Evolutionary conservation across 2,888 invertebrate species (phyloP).

Genomic region (Leptogaster cylindrica): DNA sequence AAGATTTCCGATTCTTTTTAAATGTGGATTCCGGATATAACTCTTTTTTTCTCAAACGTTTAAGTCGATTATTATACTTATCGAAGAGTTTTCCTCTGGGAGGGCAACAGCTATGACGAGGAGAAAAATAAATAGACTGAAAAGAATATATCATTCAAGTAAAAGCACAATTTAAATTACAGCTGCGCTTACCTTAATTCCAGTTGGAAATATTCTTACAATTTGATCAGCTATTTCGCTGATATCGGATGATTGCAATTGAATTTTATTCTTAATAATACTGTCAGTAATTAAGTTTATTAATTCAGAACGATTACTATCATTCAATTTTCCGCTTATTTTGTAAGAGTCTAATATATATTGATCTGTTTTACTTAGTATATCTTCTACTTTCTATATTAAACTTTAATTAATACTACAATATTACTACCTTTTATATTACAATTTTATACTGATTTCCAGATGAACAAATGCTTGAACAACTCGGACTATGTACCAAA

Average conservation of each 20-base stretch:
- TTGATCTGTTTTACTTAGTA: background rate
- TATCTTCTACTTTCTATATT: background rate
- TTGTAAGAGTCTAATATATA: background rate
- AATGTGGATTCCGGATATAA: background rate
- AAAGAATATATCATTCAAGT: background rate
- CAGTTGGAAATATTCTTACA: slow-evolving; percentile 9
- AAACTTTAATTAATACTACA: background rate
- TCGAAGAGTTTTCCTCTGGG: slow-evolving; percentile 1
- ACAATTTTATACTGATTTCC: background rate
- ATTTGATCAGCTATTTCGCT: slow-evolving; percentile 2
- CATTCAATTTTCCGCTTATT: background rate
- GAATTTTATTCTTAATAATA: background rate
- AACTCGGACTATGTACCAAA: background rate
- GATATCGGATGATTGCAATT: background rate
- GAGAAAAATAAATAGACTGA: background rate
- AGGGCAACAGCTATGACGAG: background rate
- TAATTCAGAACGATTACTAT: background rate
- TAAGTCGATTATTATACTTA: background rate
- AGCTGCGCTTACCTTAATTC: background rate
- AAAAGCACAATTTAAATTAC: background rate
- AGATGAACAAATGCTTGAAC: background rate
- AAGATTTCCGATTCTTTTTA: background rate
- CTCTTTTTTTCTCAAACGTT: background rate
- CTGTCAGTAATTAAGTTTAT: background rate
- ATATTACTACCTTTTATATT: background rate